These are phyloP conservation scores for Aphaenogaster rudis DNA, from an alignment of 1,140 invertebrate genomes.

Conservation along the genomic window DNA sequence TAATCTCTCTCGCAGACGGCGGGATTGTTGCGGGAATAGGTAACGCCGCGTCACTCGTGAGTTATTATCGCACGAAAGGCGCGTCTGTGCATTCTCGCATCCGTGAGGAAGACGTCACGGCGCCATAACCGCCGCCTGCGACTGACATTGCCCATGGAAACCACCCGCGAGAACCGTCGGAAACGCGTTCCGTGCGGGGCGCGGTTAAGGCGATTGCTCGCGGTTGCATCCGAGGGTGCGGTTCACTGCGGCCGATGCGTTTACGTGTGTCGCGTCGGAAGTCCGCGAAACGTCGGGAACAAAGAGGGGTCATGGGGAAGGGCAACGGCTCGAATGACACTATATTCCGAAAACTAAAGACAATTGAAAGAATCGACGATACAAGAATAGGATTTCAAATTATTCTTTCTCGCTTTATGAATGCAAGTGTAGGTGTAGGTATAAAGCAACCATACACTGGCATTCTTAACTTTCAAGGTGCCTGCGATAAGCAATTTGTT, in stretches of 20 bases:
- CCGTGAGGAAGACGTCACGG: conserved; percentile 72
- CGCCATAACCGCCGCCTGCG: conserved; percentile 71
- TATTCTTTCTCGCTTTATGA: neutral
- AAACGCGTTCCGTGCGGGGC: conserved; percentile 65
- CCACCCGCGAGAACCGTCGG: conserved; percentile 62
- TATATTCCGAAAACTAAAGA: neutral
- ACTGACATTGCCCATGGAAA: conserved; percentile 76
- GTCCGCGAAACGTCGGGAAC: neutral
- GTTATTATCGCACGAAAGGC: conserved; percentile 72
- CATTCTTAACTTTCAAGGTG: neutral
- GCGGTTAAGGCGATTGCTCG: conserved; percentile 74
- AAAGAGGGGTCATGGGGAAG: neutral
- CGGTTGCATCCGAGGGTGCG: conserved; percentile 61
- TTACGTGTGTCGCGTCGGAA: conserved; percentile 5
- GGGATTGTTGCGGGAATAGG: conserved; percentile 75
- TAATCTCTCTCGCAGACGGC: conserved; percentile 71
- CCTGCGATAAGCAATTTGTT: conserved; percentile 1
- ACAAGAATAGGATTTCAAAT: neutral
- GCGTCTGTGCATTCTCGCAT: conserved; percentile 68
- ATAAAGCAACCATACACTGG: neutral
- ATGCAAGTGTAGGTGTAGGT: neutral
- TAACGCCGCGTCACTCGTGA: conserved; percentile 73
- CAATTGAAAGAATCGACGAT: neutral
- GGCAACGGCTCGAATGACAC: no score
- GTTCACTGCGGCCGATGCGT: conserved; percentile 41